These are phyloP conservation scores for Imbricaverruca yamaguchii DNA, from an alignment of 2,888 invertebrate species.

Conservation along the genomic window DNA sequence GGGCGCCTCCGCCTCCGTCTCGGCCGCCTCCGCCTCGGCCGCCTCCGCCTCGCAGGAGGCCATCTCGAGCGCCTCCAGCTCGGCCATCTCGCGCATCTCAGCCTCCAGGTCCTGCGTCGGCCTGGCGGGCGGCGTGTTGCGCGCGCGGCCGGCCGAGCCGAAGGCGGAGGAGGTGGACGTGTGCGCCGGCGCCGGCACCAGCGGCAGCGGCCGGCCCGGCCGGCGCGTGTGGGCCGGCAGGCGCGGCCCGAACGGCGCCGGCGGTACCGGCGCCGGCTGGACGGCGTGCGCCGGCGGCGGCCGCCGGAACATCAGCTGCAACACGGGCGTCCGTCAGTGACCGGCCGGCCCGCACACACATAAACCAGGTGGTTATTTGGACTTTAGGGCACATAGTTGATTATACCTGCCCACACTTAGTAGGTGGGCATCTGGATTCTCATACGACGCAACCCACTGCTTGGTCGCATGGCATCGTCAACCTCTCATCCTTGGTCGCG, in stretches of 20 bases:
- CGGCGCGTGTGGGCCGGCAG: background rate
- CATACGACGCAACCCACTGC: too few relatives aligned
- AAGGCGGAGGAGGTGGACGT: background rate
- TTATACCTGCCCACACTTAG: too few relatives aligned
- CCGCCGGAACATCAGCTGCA: background rate
- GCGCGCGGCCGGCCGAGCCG: background rate
- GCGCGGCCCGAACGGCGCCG: background rate
- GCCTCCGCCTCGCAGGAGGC: conserved; percentile 18
- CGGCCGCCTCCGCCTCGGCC: background rate
- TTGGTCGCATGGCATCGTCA: too few relatives aligned
- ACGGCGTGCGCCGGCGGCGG: conserved; percentile 6
- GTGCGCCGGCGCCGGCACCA: background rate
- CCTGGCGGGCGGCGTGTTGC: too few relatives aligned
- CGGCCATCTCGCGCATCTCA: conserved; percentile 9
- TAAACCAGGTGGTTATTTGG: too few relatives aligned
- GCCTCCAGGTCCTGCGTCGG: conserved; percentile 1
- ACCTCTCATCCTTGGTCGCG: too few relatives aligned
- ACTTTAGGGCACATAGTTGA: too few relatives aligned
- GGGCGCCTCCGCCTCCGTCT: background rate
- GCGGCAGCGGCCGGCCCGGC: background rate
- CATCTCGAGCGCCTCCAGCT: conserved; percentile 20
- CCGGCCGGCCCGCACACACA: background rate
- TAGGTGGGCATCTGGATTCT: too few relatives aligned
- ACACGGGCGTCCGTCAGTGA: background rate
- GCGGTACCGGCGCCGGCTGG: background rate